Conservation (phyloP, 2,113 vertebrate species). For the Gasterosteus aculeatus region DNA sequence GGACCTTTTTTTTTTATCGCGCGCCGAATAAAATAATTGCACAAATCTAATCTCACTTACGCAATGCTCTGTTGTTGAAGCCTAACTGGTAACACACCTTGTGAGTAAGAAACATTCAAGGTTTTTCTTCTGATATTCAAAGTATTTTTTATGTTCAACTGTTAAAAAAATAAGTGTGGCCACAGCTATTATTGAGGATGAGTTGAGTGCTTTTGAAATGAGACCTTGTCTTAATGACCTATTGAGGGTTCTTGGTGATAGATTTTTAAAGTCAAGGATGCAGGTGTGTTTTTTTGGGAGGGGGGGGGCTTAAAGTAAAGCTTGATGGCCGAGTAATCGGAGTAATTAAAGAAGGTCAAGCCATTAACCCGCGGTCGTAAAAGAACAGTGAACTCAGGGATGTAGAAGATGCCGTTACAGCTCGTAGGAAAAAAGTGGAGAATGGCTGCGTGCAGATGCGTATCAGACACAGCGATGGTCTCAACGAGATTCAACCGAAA, state of each 20-base stretch:
- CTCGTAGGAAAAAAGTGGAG: neutral
- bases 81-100: neutral
- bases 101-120: neutral
- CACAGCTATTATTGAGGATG: neutral
- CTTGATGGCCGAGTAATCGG: conserved; percentile 15
- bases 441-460: neutral
- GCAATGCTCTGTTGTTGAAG: neutral
- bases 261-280: conserved; percentile 11
- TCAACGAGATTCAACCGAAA: conserved; percentile 9
- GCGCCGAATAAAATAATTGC: too few relatives aligned
- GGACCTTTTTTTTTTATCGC: too few relatives aligned
- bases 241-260: conserved; percentile 17
- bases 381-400: conserved; percentile 1
- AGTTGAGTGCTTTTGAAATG: neutral
- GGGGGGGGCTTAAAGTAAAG: conserved; percentile 12
- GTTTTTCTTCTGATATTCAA: too few relatives aligned
- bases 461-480: conserved; percentile 5
- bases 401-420: neutral
- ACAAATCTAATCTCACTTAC: neutral
- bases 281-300: conserved; percentile 13
- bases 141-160: neutral
- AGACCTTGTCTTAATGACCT: conserved; percentile 12
- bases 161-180: neutral
- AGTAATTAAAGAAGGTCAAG: conserved; percentile 26
- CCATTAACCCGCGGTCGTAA: conserved; percentile 16